phyloP scores from a whole-genome alignment of 2,113 vertebrate genomes.

The Bagarius yarrelli region DNA sequence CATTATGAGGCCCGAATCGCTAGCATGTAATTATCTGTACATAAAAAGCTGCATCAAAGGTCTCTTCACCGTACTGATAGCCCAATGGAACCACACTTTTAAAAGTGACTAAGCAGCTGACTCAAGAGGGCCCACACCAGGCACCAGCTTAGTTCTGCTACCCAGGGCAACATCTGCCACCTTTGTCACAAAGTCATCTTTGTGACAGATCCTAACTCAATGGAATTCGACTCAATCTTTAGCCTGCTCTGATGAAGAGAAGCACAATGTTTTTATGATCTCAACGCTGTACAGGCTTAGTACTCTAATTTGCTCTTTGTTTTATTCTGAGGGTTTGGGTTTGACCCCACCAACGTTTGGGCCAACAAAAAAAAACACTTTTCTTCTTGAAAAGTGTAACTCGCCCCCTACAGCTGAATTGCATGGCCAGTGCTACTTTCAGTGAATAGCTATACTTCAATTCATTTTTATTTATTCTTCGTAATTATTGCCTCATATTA shows the following conservation, averaged over 20 bases:
- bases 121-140: slow-evolving; percentile 37
- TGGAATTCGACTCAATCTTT: slow-evolving; percentile 68
- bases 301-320: slow-evolving; percentile 49
- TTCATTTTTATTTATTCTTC: slow-evolving; percentile 17
- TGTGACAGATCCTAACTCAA: slow-evolving; percentile 61
- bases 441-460: slow-evolving; percentile 67
- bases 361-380: slow-evolving; percentile 74
- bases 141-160: slow-evolving; percentile 26
- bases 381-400: slow-evolving; percentile 68
- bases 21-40: slow-evolving; percentile 57
- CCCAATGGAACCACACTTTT: slow-evolving; percentile 28
- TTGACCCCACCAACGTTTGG: slow-evolving; percentile 57
- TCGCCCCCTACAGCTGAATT: slow-evolving; percentile 70
- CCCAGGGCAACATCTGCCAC: slow-evolving; percentile 37
- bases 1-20: slow-evolving; percentile 54
- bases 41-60: slow-evolving; percentile 61
- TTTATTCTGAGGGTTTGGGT: slow-evolving; percentile 66
- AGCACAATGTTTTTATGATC: slow-evolving; percentile 64
- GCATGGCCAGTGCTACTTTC: slow-evolving; percentile 53
- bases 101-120: slow-evolving; percentile 23
- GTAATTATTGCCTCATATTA: slow-evolving; percentile 41
- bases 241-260: slow-evolving; percentile 62
- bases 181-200: slow-evolving; percentile 45
- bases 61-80: slow-evolving; percentile 16
- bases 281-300: slow-evolving; percentile 41